Percentiles rank a stretch among this genome's conserved stretches.
Conservation (phyloP, 2,797 vertebrate genomes). For the Psittacula echo region DNA sequence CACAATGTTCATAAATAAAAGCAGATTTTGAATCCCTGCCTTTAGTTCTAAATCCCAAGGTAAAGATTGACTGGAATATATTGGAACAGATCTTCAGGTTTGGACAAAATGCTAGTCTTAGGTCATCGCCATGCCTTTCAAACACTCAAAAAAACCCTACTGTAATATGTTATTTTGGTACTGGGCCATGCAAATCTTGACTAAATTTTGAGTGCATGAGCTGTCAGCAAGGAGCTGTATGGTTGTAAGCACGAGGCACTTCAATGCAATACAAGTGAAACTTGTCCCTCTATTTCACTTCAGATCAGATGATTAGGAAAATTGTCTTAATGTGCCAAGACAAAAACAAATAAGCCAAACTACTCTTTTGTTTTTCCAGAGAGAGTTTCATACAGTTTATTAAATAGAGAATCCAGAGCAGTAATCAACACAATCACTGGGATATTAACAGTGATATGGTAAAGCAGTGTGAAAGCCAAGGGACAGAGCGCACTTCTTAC, state of each 20-base stretch:
- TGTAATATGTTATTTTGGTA: slow-evolving; percentile 50
- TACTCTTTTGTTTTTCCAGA: slow-evolving; percentile 18
- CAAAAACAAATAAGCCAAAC: slow-evolving; percentile 20
- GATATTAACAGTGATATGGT: slow-evolving; percentile 4
- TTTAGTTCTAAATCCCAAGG: slow-evolving; percentile 58
- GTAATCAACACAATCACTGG: not conserved
- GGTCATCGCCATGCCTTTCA: slow-evolving; percentile 21
- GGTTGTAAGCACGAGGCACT: not conserved
- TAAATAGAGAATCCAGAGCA: not conserved
- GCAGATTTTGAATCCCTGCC: slow-evolving; percentile 40
- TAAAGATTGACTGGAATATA: slow-evolving; percentile 66
- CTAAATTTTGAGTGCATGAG: not conserved
- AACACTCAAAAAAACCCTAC: not conserved
- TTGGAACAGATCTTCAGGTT: slow-evolving; percentile 49
- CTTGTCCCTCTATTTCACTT: not conserved
- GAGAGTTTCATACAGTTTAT: not conserved
- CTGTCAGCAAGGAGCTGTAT: slow-evolving; percentile 9
- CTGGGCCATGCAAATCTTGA: slow-evolving; percentile 5
- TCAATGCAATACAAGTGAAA: not conserved
- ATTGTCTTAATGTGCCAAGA: not conserved
- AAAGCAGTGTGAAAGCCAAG: slow-evolving; percentile 34
- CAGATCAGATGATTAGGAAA: slow-evolving; percentile 42
- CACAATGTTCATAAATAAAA: slow-evolving; percentile 28
- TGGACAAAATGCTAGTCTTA: slow-evolving; percentile 46
- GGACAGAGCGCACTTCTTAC: slow-evolving; percentile 40